Evolutionary conservation across 2,888 invertebrate genomes (phyloP), one percentile per base, ranked within the genome.

Genomic region (Pristionchus arcanus): DNA sequence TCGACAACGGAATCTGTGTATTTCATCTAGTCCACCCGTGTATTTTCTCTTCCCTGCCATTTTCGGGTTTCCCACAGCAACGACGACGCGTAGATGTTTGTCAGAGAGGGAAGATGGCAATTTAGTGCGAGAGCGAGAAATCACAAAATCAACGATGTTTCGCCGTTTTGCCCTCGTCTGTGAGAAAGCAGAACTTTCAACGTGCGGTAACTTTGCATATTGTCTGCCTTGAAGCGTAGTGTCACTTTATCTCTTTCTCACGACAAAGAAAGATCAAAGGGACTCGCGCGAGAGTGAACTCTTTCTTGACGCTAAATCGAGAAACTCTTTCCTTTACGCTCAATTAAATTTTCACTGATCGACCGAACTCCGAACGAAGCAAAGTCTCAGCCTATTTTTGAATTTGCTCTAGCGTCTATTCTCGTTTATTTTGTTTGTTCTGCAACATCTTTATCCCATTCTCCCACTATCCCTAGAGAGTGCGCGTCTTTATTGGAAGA

Each of bases 61-160:
- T 74, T 74, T 34, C 74, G 74, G 74, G 74, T 74, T 74, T 74
- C 74, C 74, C 74, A 28, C 13, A 34, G 74, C 74, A 74, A 74
- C 74, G 74, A 0, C 37, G 74, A 42, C 37, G 74, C 37, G 21
- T 74, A 37, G 68, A 68, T 31, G 16, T 42, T 37, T 74, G 74
- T 74, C 37, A 21, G 37, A 31, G 37, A 31, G 74, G 5, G 37
- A 74, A 25, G 37, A 37, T 37, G 13, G 21, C 21, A 74, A 74
- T 74, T 74, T 37, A 3, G 15, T 49, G 13, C 42, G 37, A 19
- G 37, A 71, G 66, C 66, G 66, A 71, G 28, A 63, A 28, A 28
- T 71, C 74, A 74, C 21, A 74, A 74, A 74, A 34, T 37, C 74
- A 74, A 19, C 5, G 37, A 37, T 37, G 37, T 74, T 34, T 37